Evolutionary conservation across 2,888 invertebrate genomes (phyloP).

Genomic region (Xiphydria camelus): DNA sequence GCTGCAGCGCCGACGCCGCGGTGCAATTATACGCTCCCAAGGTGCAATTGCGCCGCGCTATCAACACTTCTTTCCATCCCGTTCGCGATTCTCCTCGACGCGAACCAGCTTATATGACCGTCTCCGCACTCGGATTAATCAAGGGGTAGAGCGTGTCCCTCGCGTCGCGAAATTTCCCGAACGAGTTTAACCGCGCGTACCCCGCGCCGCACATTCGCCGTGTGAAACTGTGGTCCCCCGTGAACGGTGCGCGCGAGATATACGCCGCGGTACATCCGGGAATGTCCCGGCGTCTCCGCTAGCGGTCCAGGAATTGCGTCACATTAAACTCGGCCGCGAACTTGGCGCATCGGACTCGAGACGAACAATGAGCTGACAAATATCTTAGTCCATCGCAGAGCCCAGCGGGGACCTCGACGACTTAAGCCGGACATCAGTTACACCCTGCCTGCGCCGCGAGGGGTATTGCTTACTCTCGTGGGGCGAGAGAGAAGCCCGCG

Average conservation of each 20-base stretch:
- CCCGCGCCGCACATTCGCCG: conserved; percentile 15
- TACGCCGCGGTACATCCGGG: conserved; percentile 32
- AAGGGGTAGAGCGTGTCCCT: conserved; percentile 34
- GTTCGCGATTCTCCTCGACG: conserved; percentile 11
- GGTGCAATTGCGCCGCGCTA: too few relatives aligned
- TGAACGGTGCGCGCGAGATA: conserved; percentile 33
- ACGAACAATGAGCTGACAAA: conserved; percentile 56
- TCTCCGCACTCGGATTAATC: conserved; percentile 37
- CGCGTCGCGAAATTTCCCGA: conserved; percentile 23
- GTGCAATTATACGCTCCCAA: too few relatives aligned
- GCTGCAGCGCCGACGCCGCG: too few relatives aligned
- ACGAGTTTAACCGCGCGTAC: conserved; percentile 26
- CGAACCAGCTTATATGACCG: conserved; percentile 20
- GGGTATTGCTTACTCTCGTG: too few relatives aligned
- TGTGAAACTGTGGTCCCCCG: conserved; percentile 6
- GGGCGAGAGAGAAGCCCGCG: conserved; percentile 4
- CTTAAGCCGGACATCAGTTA: conserved; percentile 50
- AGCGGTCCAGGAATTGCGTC: conserved; percentile 49
- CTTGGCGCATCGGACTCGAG: conserved; percentile 36
- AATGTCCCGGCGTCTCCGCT: conserved; percentile 6
- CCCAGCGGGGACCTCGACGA: conserved; percentile 30
- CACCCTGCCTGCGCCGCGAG: too few relatives aligned
- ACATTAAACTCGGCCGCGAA: conserved; percentile 53
- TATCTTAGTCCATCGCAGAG: conserved; percentile 39
- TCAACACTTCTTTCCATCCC: too few relatives aligned